phyloP scores from a whole-genome alignment of 2,797 vertebrate genomes.

The Acanthopagrus latus region DNA sequence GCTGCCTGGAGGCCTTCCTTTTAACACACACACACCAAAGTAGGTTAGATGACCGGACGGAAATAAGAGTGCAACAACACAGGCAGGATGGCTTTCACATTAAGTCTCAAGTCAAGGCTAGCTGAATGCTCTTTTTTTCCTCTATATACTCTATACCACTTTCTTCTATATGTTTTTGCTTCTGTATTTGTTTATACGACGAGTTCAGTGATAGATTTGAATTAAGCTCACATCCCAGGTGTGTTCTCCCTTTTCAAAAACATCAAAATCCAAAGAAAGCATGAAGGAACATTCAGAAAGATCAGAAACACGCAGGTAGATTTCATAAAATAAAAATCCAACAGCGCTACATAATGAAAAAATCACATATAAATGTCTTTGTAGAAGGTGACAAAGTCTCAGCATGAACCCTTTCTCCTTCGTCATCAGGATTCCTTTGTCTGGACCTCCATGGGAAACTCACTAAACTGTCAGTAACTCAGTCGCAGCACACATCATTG shows the following conservation, averaged over 20 bases:
- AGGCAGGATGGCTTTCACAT: constrained; percentile 62
- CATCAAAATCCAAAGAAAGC: background rate
- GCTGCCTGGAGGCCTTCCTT: constrained; percentile 59
- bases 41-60: constrained; percentile 46
- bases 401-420: constrained; percentile 23
- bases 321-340: constrained; percentile 7
- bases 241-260: background rate
- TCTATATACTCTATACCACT: background rate
- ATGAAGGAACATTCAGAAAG: background rate
- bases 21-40: constrained; percentile 50
- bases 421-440: constrained; percentile 53
- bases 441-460: constrained; percentile 57
- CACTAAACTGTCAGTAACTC: constrained; percentile 64
- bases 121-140: background rate
- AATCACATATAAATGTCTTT: background rate
- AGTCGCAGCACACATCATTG: constrained; percentile 57
- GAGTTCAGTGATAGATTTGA: background rate
- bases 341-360: background rate
- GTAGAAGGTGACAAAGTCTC: constrained; percentile 5
- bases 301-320: constrained; percentile 4
- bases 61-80: constrained; percentile 54
- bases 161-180: constrained; percentile 17
- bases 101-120: constrained; percentile 17
- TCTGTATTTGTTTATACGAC: constrained; percentile 17
- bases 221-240: background rate